Evolutionary conservation across 2,797 vertebrate species (phyloP).

Genomic region (Notamacropus eugenii): DNA sequence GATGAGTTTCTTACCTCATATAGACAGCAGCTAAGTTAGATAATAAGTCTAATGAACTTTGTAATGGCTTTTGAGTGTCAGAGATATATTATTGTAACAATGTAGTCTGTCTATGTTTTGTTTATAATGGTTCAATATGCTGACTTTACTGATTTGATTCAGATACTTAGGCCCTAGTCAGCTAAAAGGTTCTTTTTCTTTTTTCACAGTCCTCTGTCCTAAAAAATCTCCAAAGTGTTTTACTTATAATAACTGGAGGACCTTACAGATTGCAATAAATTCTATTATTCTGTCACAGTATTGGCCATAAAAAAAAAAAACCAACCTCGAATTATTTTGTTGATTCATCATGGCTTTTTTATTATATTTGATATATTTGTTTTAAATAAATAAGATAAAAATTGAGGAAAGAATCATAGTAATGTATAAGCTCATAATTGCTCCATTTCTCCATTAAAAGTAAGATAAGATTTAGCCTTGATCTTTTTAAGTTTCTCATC

Average conservation of each 20-base stretch:
- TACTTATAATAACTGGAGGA: background rate
- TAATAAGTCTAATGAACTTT: accelerated
- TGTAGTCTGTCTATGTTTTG: background rate
- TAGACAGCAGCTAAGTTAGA: too few species aligned
- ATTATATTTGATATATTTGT: background rate
- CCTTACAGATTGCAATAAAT: accelerated
- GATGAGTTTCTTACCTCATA: background rate
- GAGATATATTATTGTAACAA: background rate
- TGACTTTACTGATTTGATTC: background rate
- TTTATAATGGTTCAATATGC: background rate
- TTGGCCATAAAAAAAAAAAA: background rate
- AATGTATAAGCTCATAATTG: background rate
- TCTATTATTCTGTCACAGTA: background rate
- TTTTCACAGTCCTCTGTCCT: background rate
- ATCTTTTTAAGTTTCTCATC: background rate
- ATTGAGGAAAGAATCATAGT: constrained; percentile 15
- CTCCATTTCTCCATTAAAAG: background rate
- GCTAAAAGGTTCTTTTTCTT: background rate
- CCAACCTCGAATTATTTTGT: background rate
- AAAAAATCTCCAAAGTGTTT: background rate
- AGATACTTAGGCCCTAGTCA: background rate
- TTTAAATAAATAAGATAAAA: constrained; percentile 1
- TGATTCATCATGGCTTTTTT: background rate
- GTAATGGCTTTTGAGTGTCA: too few species aligned
- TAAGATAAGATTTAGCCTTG: background rate